Evolutionary conservation across 2,797 vertebrate genomes (phyloP).

Genomic region (Cirrhinus mrigala): DNA sequence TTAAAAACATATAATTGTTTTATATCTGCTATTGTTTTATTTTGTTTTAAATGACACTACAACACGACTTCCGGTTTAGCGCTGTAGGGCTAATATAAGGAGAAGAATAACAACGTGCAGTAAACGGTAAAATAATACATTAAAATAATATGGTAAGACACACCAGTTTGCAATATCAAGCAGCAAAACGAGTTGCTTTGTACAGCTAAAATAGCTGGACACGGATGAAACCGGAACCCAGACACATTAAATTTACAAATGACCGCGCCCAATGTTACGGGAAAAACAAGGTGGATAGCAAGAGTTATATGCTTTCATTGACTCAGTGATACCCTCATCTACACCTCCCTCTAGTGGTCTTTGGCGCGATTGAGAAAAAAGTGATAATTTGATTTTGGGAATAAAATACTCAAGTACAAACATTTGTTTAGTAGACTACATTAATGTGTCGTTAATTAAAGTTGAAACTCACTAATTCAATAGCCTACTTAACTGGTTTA

Average conservation of each 20-base stretch:
- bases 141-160: no score
- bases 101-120: no score
- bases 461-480: not conserved
- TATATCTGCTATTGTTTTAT: not conserved
- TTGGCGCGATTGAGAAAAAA: not conserved
- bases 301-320: not conserved
- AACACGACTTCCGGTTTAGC: not conserved
- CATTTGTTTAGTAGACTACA: not conserved
- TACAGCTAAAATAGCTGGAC: no score
- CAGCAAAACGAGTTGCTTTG: no score
- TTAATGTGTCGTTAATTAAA: not conserved
- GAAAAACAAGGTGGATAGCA: no score
- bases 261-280: no score
- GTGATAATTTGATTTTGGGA: not conserved
- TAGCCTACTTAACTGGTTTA: not conserved
- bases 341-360: not conserved
- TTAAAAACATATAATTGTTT: not conserved
- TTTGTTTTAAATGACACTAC: not conserved
- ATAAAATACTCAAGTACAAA: not conserved
- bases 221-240: no score
- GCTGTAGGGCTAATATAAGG: no score
- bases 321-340: not conserved
- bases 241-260: no score
- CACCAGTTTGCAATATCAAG: no score
- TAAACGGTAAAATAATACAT: no score